Evolutionary conservation across 2,888 invertebrate genomes (phyloP), one percentile per base, ranked within the genome.

Genomic region (Lithodes maja): DNA sequence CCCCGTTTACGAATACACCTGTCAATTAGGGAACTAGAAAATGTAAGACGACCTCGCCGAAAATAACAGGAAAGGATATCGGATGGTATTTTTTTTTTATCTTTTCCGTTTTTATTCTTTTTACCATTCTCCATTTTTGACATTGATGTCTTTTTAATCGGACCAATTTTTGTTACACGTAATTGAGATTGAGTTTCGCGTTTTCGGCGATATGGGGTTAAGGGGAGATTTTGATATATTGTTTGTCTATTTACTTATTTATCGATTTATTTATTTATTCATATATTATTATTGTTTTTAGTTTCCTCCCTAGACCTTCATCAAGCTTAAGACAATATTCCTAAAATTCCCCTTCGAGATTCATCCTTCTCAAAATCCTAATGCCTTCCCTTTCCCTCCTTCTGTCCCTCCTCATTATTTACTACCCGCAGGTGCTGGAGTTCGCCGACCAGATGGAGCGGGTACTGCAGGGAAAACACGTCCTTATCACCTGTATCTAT

Each of bases 361-460:
- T 33, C 33, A 33, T 33, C 33, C 33, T 33, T 33, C 33, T 33
- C 33, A 33, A 33, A 33, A 33, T 33, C 33, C 33, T 33, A 33
- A 33, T 33, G 0, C 33, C 33, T 33, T 33, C 0, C 33, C 33
- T 33, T 33, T 33, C 33, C 33, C 33, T 33, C 33, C 33, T 33
- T 75, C 12, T 15, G 1, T 1, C 50, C 53, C 33, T 54, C 54
- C 2, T 77, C 77, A 78, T n/a, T 53, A n/a, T 61, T 12, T 7
- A 5, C 49, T 7, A 12, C 15, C 80, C 50, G 3, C 82, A 83
- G 84, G 77, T 84, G 17, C 12, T 84, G 55, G 84, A 84, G 77
- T 84, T 84, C 77, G 49, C 74, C 1, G 55, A 84, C 53, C 84
- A 84, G 77, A 84, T 84, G 84, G 77, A 84, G 33, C 17, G 77